A percentile compares a stretch with the other conserved stretches of the same genome.
phyloP scores from a whole-genome alignment of 1,140 invertebrate species.

The Drosophila arizonae region DNA sequence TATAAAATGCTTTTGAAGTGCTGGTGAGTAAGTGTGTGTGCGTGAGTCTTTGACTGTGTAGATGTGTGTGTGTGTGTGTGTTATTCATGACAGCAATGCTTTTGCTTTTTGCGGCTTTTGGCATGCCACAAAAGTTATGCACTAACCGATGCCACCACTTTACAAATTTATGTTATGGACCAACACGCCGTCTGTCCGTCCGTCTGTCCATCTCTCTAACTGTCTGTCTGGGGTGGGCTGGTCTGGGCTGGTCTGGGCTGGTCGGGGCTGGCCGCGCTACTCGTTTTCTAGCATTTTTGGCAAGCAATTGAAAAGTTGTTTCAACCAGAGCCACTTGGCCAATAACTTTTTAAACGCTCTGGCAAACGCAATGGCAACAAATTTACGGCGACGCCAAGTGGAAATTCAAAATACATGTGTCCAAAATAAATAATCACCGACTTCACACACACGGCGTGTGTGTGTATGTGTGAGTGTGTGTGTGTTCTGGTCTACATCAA shows the following conservation, averaged over 20 bases:
- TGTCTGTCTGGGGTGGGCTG: background rate
- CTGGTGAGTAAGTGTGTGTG: constrained; percentile 19
- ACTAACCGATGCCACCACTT: constrained; percentile 69
- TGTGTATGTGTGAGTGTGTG: constrained; percentile 15
- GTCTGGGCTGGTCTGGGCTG: too few relatives aligned
- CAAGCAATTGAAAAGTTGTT: constrained; percentile 74
- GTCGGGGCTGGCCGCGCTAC: background rate
- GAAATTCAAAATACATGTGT: constrained; percentile 71
- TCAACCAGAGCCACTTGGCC: constrained; percentile 48
- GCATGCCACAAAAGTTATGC: constrained; percentile 78
- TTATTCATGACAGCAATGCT: constrained; percentile 70
- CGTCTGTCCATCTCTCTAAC: constrained; percentile 11
- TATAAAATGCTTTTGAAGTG: constrained; percentile 73
- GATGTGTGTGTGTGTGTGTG: constrained; percentile 34
- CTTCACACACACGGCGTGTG: constrained; percentile 12
- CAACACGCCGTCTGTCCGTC: constrained; percentile 13
- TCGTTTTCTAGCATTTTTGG: constrained; percentile 58
- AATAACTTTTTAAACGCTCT: constrained; percentile 78
- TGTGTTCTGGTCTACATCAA: constrained; percentile 57
- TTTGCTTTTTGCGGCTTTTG: constrained; percentile 78
- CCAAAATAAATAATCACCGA: constrained; percentile 73
- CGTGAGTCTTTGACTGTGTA: constrained; percentile 4
- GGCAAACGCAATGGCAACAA: constrained; percentile 50
- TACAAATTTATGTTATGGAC: constrained; percentile 71
- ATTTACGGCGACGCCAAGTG: constrained; percentile 49